These are phyloP conservation scores for Malthinus seriepunctatus DNA, from an alignment of 2,888 invertebrate species.

Conservation along the genomic window DNA sequence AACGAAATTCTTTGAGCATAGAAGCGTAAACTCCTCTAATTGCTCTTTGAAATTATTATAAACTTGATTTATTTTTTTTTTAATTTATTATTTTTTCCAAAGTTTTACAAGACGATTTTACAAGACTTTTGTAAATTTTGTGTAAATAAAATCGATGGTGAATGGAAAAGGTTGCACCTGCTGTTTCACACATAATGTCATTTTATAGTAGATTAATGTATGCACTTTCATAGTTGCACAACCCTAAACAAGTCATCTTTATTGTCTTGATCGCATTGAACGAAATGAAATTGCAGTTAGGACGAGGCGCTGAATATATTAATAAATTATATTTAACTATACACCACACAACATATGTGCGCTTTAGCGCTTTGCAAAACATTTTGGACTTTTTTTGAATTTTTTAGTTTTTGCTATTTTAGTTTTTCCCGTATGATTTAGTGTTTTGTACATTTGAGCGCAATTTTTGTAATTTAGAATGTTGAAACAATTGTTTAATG, in stretches of 20 bases:
- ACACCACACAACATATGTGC: not conserved
- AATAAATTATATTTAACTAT: constrained; percentile 2
- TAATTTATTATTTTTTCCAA: not conserved
- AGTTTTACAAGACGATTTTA: not conserved
- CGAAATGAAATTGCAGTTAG: constrained; percentile 3
- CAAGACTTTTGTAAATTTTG: not conserved
- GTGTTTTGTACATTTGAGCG: not conserved
- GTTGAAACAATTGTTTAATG: not conserved
- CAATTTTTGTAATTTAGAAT: not conserved
- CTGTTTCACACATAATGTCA: constrained; percentile 12
- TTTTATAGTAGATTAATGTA: constrained; percentile 19
- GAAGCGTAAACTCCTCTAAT: constrained; percentile 30
- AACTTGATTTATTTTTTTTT: constrained; percentile 10
- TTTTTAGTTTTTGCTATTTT: not conserved
- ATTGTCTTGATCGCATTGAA: constrained; percentile 7
- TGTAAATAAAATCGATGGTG: not conserved
- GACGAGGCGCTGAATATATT: constrained; percentile 5
- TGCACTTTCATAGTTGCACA: constrained; percentile 11
- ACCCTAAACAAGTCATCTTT: constrained; percentile 13
- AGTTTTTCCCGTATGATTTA: not conserved
- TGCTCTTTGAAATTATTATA: constrained; percentile 24
- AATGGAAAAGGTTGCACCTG: constrained; percentile 12
- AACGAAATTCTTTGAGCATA: constrained; percentile 25
- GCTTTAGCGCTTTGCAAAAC: not conserved
- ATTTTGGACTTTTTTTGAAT: no score